phyloP scores from a whole-genome alignment of 2,888 invertebrate species.

The Ormyrus pomaceus region DNA sequence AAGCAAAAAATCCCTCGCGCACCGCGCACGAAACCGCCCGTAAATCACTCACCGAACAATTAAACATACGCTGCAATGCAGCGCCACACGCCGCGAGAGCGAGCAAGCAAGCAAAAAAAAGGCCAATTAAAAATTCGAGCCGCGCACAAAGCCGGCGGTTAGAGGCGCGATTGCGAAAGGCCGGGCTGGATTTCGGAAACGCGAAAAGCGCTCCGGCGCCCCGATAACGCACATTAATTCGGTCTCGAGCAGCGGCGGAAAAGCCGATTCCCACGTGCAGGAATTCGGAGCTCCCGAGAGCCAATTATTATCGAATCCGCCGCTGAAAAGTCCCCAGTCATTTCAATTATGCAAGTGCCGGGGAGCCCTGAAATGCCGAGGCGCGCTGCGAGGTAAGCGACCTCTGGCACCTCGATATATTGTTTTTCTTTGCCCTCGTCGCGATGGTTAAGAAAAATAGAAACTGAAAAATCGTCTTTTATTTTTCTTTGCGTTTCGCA shows the following conservation, averaged over 20 bases:
- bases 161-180: slow-evolving; percentile 9
- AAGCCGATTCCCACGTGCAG: slow-evolving; percentile 33
- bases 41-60: not conserved
- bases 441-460: no score
- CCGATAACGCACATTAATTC: slow-evolving; percentile 37
- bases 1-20: not conserved
- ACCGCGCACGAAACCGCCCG: no score
- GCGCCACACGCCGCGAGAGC: no score
- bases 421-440: no score
- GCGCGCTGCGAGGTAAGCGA: no score
- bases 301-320: slow-evolving; percentile 38
- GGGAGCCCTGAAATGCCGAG: no score
- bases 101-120: not conserved
- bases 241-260: not conserved
- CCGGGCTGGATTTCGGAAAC: slow-evolving; percentile 16
- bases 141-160: not conserved
- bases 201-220: not conserved
- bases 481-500: no score
- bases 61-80: not conserved
- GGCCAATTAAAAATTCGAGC: slow-evolving; percentile 24
- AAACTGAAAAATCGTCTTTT: no score
- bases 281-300: slow-evolving; percentile 14
- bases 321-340: slow-evolving; percentile 19
- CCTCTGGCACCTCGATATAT: no score
- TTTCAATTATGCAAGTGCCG: slow-evolving; percentile 39